Base-by-base conservation (phyloP, 1,140 invertebrate species). In the Drosophila watanabei region DNA sequence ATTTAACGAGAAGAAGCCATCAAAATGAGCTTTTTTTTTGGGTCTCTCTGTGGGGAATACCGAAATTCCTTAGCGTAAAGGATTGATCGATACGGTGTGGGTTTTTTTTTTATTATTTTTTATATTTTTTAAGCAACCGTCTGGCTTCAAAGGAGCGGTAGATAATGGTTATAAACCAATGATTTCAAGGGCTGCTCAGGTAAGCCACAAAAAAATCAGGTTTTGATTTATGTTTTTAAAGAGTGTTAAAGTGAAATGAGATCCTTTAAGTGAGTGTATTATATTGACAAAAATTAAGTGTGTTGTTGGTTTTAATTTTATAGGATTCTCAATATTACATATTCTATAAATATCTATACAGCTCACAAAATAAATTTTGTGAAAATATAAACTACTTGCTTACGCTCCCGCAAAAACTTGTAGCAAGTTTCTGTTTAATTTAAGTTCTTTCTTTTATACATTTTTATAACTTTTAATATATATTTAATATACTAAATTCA, bases 1-100 rank as follows among this genome's bases (percentile, higher is more conserved):
- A 32, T 51, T 62, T 43, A 70, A 61, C 41, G 28, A 35, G 49
- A 60, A 77, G 71, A 76, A 76, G 70, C 68, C 70, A 73, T 73
- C 71, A 61, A 73, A 71, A 72, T 72, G 49, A 7, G 18, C 9
- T 14, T 48, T n/a, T 33, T 52, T 52, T 56, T 56, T 10, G 20
- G 14, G 20, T 24, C 33, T 43, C 68, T 24, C 70, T 32, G 66
- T 52, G 66, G 70, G 70, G 37, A 39, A 46, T n/a, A 24, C 11
- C 33, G 8, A 70, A 69, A 56, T 69, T 71, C 24, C 48, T 6
- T 10, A 54, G 32, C 30, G 20, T 45, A 39, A 66, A 52, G 62
- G 37, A 68, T 54, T 68, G 66, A 70, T 70, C 35, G 62, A 68
- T 70, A 16, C 16, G 18, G 14, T 2, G 2, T 7, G 20, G 8